Percentiles rank a stretch among this genome's conserved stretches.
Conservation (phyloP, 2,113 vertebrate genomes). For the Equus quagga region DNA sequence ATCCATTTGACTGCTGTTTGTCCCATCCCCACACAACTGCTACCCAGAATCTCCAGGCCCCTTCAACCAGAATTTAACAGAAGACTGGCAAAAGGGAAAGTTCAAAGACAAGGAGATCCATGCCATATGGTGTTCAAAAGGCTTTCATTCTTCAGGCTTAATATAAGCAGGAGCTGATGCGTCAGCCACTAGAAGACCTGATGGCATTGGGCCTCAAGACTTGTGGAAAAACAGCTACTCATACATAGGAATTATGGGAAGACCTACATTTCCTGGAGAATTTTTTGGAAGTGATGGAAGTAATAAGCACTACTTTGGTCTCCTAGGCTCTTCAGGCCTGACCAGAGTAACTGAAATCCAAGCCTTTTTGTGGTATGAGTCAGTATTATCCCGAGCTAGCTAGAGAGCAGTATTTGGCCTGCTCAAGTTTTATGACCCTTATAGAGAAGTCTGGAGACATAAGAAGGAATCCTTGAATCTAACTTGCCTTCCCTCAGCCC, state of each 20-base stretch:
- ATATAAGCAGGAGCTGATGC: background rate
- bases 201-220: background rate
- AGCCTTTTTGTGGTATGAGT: background rate
- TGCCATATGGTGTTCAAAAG: background rate
- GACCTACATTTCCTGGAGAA: background rate
- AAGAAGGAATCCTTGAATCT: background rate
- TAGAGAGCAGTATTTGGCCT: background rate
- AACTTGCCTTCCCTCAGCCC: background rate
- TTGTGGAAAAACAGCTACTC: background rate
- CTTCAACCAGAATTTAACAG: background rate
- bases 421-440: background rate
- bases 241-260: background rate
- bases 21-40: background rate
- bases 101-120: background rate
- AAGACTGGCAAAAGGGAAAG: background rate
- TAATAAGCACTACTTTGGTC: background rate
- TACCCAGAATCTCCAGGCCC: background rate
- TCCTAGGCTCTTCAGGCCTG: background rate
- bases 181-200: background rate
- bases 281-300: background rate
- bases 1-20: background rate
- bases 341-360: background rate
- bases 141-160: background rate
- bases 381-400: background rate
- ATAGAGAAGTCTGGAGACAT: background rate